A percentile compares a stretch with the other conserved stretches of the same genome.
phyloP scores from a whole-genome alignment of 2,888 invertebrate genomes.

The Dichetophora obliterata region DNA sequence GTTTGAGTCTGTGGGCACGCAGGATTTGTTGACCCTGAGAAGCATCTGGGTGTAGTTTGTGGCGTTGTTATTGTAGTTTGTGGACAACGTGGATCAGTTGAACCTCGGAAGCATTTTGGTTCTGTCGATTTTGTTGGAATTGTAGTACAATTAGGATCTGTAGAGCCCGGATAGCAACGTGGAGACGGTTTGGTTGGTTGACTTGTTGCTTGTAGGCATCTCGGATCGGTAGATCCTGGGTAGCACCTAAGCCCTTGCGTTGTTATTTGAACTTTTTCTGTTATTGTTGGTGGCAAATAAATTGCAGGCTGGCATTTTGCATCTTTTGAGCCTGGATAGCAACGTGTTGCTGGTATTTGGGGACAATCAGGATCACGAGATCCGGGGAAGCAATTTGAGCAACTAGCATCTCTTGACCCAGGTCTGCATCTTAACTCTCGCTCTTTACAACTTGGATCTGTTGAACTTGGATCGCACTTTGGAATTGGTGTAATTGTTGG shows the following conservation, averaged over 20 bases:
- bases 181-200: conserved; percentile 5
- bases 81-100: conserved; percentile 54
- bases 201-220: conserved; percentile 20
- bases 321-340: neutral
- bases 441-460: neutral
- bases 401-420: neutral
- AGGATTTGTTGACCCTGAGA: conserved; percentile 62
- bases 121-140: conserved; percentile 44
- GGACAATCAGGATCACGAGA: neutral
- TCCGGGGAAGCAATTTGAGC: neutral
- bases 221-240: conserved; percentile 58
- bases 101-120: conserved; percentile 56
- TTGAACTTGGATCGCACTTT: neutral
- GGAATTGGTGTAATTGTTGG: conserved; percentile 32
- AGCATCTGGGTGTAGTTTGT: conserved; percentile 61
- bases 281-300: no score
- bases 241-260: conserved; percentile 59
- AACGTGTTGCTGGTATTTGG: neutral
- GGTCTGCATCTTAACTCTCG: no score
- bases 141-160: conserved; percentile 58
- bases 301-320: neutral
- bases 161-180: conserved; percentile 66
- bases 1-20: conserved; percentile 47
- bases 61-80: conserved; percentile 59
- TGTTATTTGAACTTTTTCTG: conserved; percentile 33